Percentiles rank a stretch among this genome's conserved stretches.
Conservation (phyloP, 2,888 invertebrate species). For the Pimpla rufipes region DNA sequence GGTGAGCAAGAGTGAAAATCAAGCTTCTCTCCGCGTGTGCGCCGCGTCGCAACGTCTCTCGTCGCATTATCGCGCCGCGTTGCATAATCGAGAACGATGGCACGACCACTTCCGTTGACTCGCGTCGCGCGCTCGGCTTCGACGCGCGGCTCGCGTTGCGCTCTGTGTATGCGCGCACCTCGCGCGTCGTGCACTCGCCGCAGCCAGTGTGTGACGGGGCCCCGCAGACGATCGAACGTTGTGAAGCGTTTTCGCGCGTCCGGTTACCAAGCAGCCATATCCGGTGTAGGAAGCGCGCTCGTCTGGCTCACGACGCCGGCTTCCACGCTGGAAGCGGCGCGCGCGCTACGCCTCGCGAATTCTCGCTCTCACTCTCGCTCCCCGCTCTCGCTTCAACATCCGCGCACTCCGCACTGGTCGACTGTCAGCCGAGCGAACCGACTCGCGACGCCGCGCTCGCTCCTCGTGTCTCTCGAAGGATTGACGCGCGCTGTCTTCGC, state of each 20-base stretch:
- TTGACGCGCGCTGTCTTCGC: slow-evolving; percentile 13
- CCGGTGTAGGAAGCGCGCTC: slow-evolving; percentile 62
- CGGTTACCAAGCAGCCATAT: slow-evolving; percentile 74
- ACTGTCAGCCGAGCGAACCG: slow-evolving; percentile 28
- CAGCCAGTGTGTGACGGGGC: slow-evolving; percentile 18
- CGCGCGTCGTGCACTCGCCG: neutral
- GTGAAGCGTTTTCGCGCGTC: slow-evolving; percentile 72
- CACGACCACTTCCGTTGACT: slow-evolving; percentile 59
- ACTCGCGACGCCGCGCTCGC: neutral
- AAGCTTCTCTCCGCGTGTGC: neutral
- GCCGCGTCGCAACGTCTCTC: slow-evolving; percentile 33
- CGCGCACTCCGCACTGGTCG: slow-evolving; percentile 29
- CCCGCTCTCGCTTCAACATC: neutral
- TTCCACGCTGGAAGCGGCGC: neutral
- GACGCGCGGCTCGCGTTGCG: neutral
- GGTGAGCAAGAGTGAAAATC: neutral
- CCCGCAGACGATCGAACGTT: slow-evolving; percentile 56
- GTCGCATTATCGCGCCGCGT: slow-evolving; percentile 54
- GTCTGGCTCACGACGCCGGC: slow-evolving; percentile 27
- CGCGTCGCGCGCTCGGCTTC: slow-evolving; percentile 21
- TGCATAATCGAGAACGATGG: slow-evolving; percentile 51
- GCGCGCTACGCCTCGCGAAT: slow-evolving; percentile 20
- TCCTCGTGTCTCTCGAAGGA: slow-evolving; percentile 21
- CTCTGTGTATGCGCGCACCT: slow-evolving; percentile 3
- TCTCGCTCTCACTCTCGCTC: slow-evolving; percentile 29